Base-by-base conservation (phyloP, 2,113 vertebrate species). In the Leptocoma aspasia region DNA sequence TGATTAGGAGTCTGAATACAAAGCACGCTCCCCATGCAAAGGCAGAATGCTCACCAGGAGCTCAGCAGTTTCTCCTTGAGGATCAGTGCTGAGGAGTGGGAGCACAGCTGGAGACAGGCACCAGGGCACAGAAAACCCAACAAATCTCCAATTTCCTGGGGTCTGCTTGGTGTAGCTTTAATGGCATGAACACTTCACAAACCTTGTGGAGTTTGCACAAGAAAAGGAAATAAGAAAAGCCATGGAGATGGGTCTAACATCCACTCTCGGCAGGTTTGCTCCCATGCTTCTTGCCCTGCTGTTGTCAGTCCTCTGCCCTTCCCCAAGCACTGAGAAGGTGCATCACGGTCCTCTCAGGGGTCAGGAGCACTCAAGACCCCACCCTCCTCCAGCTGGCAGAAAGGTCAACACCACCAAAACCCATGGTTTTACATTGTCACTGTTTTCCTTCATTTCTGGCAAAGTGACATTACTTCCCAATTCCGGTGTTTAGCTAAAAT, bases 401-500 rank as follows among this genome's bases (percentile, higher is more conserved):
- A 64, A 64, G 53, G 39, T 39, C 61, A 89, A 41, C 35, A 42
- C 20, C 24, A 49, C 60, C 60, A 49, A 89, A 83, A 41, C 6
- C n/a, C 12, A 9, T 2, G 2, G 30, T 41, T 93, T 52, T 54
- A 81, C 31, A 41, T 20, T 37, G 17, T 31, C n/a, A 19, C 11
- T 16, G 10, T 59, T 78, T 11, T 33, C 52, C 54, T 65, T 21
- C 11, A 24, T 60, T 89, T 63, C 68, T 81, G 89, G 47, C 50
- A 89, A 60, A 91, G 44, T n/a, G 8, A 89, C 54, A 44, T 35
- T 42, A 61, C 66, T 91, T 89, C 50, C 49, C 82, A 73, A 70
- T 70, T 84, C 59, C 35, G 78, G 60, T 30, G 56, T 92, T 91
- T 23, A 83, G 64, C 52, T 77, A 84, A 84, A 92, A 91, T 42